These are phyloP conservation scores for Calycopis cecrops DNA, from an alignment of 1,140 invertebrate genomes.

Conservation along the genomic window DNA sequence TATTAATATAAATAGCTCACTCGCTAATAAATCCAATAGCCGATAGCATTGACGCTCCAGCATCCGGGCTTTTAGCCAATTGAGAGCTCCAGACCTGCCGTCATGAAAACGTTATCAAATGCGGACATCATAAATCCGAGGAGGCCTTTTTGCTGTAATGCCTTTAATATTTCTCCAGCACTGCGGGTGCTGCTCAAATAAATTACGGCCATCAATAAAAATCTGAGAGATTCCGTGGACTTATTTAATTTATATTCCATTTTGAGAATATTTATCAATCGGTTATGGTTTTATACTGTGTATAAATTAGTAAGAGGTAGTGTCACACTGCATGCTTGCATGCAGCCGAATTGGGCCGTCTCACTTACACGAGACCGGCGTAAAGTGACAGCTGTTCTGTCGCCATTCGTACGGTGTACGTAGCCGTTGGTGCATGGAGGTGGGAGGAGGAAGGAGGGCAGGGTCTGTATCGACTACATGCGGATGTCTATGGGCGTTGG, in stretches of 20 bases:
- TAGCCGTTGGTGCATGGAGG: no score
- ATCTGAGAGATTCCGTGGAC: slow-evolving; percentile 54
- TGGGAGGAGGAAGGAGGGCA: no score
- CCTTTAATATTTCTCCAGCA: slow-evolving; percentile 60
- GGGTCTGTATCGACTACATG: no score
- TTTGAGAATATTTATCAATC: slow-evolving; percentile 34
- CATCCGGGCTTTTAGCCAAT: slow-evolving; percentile 52
- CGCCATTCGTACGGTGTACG: no score
- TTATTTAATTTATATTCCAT: slow-evolving; percentile 71
- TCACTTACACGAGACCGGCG: no score
- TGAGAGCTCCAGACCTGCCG: slow-evolving; percentile 40
- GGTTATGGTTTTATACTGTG: slow-evolving; percentile 18
- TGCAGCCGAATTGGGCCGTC: no score
- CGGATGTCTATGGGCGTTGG: no score
- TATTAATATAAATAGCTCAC: slow-evolving; percentile 35
- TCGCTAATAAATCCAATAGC: slow-evolving; percentile 33
- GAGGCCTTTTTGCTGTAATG: slow-evolving; percentile 60
- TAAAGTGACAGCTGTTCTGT: no score
- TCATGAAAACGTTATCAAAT: slow-evolving; percentile 63
- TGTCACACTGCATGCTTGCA: no score
- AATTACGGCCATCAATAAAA: slow-evolving; percentile 63
- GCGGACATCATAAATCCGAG: slow-evolving; percentile 55
- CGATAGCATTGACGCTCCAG: slow-evolving; percentile 31
- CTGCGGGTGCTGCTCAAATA: slow-evolving; percentile 60
- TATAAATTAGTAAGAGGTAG: neutral